Evolutionary conservation across 2,113 vertebrate species (phyloP).

Genomic region (Narcine bancroftii): DNA sequence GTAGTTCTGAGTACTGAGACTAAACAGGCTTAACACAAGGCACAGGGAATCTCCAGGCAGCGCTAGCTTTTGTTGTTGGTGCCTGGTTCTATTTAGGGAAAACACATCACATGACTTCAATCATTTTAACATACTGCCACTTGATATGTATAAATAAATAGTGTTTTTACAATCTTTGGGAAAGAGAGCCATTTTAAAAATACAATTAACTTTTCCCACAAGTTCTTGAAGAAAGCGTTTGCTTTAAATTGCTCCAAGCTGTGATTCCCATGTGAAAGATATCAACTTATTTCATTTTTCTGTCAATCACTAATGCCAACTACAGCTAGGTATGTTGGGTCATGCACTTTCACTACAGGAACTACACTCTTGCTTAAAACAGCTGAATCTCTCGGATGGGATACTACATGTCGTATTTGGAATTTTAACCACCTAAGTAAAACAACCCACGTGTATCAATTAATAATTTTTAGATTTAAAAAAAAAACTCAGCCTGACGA

Average conservation of each 20-base stretch:
- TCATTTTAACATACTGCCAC: conserved; percentile 35
- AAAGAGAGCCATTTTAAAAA: conserved; percentile 61
- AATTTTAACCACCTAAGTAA: conserved; percentile 27
- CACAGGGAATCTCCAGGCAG: neutral
- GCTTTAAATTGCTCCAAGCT: conserved; percentile 74
- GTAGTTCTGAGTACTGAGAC: neutral
- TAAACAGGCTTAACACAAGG: conserved; percentile 4
- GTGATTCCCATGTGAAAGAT: conserved; percentile 92
- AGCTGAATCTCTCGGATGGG: conserved; percentile 44
- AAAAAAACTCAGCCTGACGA: neutral
- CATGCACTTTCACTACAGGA: conserved; percentile 63
- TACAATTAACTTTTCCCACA: conserved; percentile 82
- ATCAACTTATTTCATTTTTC: conserved; percentile 72
- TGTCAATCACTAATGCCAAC: conserved; percentile 78
- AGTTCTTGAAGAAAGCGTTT: conserved; percentile 65
- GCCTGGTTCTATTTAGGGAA: conserved; percentile 37
- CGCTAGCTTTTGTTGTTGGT: conserved; percentile 25
- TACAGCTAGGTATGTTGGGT: conserved; percentile 72
- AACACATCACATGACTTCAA: conserved; percentile 29
- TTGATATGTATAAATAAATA: conserved; percentile 51
- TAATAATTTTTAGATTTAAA: neutral
- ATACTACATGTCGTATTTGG: neutral
- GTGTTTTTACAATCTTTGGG: conserved; percentile 66
- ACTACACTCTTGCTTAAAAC: conserved; percentile 71
- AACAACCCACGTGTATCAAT: neutral